These are phyloP conservation scores for Ceramica pisi DNA, from an alignment of 2,888 invertebrate species.

Conservation along the genomic window DNA sequence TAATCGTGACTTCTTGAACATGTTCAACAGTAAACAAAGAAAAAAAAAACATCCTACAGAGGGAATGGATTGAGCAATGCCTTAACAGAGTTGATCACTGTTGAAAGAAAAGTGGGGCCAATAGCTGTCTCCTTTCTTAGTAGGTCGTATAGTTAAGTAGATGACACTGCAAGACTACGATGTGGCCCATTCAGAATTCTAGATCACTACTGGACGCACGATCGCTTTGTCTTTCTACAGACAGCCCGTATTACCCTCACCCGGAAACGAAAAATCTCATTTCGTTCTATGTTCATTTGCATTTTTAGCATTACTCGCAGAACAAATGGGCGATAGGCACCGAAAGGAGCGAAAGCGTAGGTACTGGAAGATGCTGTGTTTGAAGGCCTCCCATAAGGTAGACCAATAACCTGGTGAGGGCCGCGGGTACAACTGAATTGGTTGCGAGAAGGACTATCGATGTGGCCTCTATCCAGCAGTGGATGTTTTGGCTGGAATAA, in stretches of 20 bases:
- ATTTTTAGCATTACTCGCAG: too few species aligned
- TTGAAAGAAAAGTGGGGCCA: background rate
- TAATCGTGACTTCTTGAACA: background rate
- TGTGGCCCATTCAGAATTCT: background rate
- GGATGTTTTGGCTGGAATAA: background rate
- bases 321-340: background rate
- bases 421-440: too few species aligned
- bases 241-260: constrained; percentile 89
- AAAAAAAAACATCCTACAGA: too few species aligned
- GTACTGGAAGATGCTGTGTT: too few species aligned
- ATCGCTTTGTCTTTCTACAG: background rate
- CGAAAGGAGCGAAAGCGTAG: background rate
- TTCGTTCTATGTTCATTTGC: too few species aligned
- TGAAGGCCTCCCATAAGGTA: too few species aligned
- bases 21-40: background rate
- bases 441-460: background rate
- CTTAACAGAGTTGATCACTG: background rate
- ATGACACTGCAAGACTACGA: background rate
- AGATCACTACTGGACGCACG: background rate
- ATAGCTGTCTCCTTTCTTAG: too few species aligned
- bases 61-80: background rate
- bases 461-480: background rate
- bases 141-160: too few species aligned
- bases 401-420: too few species aligned
- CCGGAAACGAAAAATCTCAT: too few species aligned